Percentiles rank a stretch among this genome's conserved stretches.
phyloP scores from a whole-genome alignment of 2,113 vertebrate species.

The Indicator maculatus region DNA sequence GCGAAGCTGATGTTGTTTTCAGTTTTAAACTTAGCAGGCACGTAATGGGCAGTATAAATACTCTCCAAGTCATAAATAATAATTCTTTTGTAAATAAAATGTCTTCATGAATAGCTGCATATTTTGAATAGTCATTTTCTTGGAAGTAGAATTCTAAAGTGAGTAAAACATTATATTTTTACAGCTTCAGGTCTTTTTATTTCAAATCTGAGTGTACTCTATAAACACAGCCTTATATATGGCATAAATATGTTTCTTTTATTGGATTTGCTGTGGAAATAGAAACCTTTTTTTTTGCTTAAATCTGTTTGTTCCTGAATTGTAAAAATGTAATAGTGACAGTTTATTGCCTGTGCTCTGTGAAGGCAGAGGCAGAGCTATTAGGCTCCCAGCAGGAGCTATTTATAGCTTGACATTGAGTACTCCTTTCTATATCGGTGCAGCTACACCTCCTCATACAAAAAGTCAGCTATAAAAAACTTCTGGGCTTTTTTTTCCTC shows the following conservation, averaged over 20 bases:
- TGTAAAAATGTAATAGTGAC: constrained; percentile 69
- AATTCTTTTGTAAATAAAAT: background rate
- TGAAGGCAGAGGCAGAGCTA: constrained; percentile 74
- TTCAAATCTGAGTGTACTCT: constrained; percentile 50
- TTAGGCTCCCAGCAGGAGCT: constrained; percentile 74
- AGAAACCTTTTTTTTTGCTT: constrained; percentile 65
- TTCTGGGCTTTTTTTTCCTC: background rate
- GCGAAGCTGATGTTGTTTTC: background rate
- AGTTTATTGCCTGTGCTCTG: constrained; percentile 75
- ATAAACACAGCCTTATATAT: constrained; percentile 57
- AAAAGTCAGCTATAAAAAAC: constrained; percentile 70
- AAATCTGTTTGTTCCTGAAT: constrained; percentile 75
- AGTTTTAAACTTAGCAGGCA: background rate
- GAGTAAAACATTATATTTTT: constrained; percentile 58
- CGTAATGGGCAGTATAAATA: background rate
- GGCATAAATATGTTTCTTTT: constrained; percentile 68
- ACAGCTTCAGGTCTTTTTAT: constrained; percentile 50
- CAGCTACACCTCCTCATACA: constrained; percentile 68
- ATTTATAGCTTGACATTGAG: constrained; percentile 81
- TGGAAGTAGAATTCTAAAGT: constrained; percentile 23
- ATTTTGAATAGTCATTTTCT: constrained; percentile 27
- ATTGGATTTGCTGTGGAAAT: constrained; percentile 72
- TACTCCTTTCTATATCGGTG: constrained; percentile 75
- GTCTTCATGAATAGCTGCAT: constrained; percentile 27
- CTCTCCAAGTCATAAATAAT: background rate